Evolutionary conservation across 2,113 vertebrate species (phyloP).

Genomic region (Epinephelus lanceolatus): DNA sequence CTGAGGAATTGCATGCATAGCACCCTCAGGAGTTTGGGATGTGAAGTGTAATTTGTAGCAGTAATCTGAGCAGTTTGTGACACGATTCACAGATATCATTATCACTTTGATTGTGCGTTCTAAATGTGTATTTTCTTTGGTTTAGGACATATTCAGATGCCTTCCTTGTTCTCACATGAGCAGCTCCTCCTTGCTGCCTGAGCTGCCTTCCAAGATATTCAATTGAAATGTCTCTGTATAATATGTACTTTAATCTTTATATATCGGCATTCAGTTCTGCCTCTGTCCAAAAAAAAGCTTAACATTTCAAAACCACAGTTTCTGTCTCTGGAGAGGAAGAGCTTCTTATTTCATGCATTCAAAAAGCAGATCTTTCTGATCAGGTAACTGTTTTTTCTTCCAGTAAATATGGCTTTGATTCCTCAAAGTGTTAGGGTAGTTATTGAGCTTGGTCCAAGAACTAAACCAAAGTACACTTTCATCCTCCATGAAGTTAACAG

Average conservation of each 20-base stretch:
- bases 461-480: not conserved
- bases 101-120: not conserved
- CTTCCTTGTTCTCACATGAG: not conserved
- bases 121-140: not conserved
- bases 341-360: slow-evolving; percentile 3
- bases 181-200: not conserved
- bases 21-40: not conserved
- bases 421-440: not conserved
- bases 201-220: slow-evolving; percentile 17
- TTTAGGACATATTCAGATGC: not conserved
- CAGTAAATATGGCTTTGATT: slow-evolving; percentile 14
- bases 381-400: not conserved
- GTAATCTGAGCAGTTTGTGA: not conserved
- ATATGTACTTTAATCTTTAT: not conserved
- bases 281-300: not conserved
- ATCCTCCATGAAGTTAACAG: slow-evolving; percentile 13
- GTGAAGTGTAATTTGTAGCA: not conserved
- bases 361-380: slow-evolving; percentile 6
- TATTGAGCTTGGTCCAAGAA: not conserved
- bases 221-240: not conserved
- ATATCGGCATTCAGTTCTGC: not conserved
- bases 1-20: too few species aligned
- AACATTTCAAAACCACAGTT: not conserved
- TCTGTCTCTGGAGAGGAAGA: not conserved
- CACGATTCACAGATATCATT: not conserved